phyloP scores from a whole-genome alignment of 2,797 vertebrate genomes.

The Amblyopsis hoosieri region DNA sequence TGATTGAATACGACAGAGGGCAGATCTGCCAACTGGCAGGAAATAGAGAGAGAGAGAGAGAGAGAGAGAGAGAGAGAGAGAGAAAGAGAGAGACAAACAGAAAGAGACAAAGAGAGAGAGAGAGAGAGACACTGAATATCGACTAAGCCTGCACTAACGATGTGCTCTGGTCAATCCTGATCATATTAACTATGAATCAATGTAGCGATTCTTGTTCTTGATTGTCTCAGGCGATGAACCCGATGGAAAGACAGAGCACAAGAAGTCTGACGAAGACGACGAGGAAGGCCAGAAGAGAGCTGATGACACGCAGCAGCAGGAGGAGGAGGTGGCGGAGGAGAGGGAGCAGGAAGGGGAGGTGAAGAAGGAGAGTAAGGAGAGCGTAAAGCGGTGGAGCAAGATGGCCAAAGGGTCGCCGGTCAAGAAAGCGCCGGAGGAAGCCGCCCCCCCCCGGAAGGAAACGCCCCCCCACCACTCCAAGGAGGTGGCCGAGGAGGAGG shows the following conservation, averaged over 20 bases:
- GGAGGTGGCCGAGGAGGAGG: slow-evolving; percentile 70
- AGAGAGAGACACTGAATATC: too few species aligned
- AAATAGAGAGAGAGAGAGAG: slow-evolving; percentile 52
- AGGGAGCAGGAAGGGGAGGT: slow-evolving; percentile 56
- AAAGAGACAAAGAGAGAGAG: not conserved
- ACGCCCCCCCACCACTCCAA: slow-evolving; percentile 77
- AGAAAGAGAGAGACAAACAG: not conserved
- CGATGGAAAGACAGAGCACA: slow-evolving; percentile 52
- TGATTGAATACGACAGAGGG: not conserved
- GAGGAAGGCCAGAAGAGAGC: slow-evolving; percentile 41
- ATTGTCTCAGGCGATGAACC: slow-evolving; percentile 42
- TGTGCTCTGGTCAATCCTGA: too few species aligned
- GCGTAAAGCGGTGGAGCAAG: slow-evolving; percentile 79
- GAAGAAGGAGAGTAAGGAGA: slow-evolving; percentile 71
- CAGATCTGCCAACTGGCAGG: slow-evolving; percentile 64
- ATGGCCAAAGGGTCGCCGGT: slow-evolving; percentile 67
- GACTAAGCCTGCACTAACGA: too few species aligned
- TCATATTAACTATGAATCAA: too few species aligned
- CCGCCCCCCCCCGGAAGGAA: slow-evolving; percentile 44
- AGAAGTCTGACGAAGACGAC: slow-evolving; percentile 55
- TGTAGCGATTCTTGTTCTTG: not conserved
- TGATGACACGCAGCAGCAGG: slow-evolving; percentile 31
- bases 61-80: slow-evolving; percentile 45
- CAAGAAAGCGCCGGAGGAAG: slow-evolving; percentile 51
- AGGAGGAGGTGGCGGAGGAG: slow-evolving; percentile 37